Conservation (phyloP, 2,888 invertebrate genomes). For the Laspeyria flexula region DNA sequence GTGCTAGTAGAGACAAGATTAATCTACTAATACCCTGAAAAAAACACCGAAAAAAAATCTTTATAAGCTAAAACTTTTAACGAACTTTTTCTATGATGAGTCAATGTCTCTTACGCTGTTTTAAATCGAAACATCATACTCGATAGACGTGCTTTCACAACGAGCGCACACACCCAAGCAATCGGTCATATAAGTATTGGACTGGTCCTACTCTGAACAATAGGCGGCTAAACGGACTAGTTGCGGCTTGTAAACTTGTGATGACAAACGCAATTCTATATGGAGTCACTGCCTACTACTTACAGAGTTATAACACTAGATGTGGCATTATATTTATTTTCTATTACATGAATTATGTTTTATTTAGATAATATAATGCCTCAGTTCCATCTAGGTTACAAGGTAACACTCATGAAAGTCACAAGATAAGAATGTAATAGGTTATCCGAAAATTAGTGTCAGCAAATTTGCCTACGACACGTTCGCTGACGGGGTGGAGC, state of each 20-base stretch:
- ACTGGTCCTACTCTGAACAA: slow-evolving; percentile 55
- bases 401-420: no score
- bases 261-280: slow-evolving; percentile 46
- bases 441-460: no score
- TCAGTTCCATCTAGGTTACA: no score
- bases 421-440: no score
- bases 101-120: background rate
- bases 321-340: slow-evolving; percentile 1
- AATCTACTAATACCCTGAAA: no score
- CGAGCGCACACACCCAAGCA: slow-evolving; percentile 13
- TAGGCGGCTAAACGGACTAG: slow-evolving; percentile 43
- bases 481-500: no score
- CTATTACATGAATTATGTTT: no score
- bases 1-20: no score
- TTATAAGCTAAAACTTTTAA: no score
- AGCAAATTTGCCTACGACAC: no score
- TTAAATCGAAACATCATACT: slow-evolving; percentile 2
- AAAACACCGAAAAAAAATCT: no score
- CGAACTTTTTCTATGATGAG: background rate
- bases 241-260: slow-evolving; percentile 34
- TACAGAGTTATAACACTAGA: slow-evolving; percentile 1
- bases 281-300: slow-evolving; percentile 13
- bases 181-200: slow-evolving; percentile 29
- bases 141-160: slow-evolving; percentile 25
- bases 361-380: no score